These are phyloP conservation scores for Apogon hyalosoma DNA, from an alignment of 2,797 vertebrate species.

Conservation along the genomic window DNA sequence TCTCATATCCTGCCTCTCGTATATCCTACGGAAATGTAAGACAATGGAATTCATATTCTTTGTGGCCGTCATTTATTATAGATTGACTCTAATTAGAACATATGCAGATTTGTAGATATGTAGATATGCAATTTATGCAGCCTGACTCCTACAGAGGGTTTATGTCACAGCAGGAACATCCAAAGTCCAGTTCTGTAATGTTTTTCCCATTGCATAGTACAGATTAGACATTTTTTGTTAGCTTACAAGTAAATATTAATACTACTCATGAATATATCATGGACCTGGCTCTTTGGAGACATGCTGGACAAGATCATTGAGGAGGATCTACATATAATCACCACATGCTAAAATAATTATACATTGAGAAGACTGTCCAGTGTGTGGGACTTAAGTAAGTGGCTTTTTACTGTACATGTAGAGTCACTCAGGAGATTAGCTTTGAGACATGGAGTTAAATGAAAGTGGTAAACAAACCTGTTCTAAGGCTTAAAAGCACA, in stretches of 20 bases:
- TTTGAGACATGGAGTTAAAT: slow-evolving; percentile 10
- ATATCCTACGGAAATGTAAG: not conserved
- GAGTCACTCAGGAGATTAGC: slow-evolving; percentile 44
- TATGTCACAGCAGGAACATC: not conserved
- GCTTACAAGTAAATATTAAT: slow-evolving; percentile 30
- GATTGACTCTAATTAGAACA: no score
- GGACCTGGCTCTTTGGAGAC: slow-evolving; percentile 56
- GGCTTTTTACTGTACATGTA: slow-evolving; percentile 51
- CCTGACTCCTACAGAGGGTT: not conserved
- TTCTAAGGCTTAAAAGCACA: not conserved
- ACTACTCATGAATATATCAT: slow-evolving; percentile 55
- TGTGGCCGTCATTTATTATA: not conserved
- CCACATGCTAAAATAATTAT: slow-evolving; percentile 67
- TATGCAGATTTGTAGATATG: not conserved
- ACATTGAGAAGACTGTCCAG: slow-evolving; percentile 36
- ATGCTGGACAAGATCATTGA: slow-evolving; percentile 58
- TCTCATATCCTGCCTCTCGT: not conserved
- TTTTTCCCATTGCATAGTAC: not conserved
- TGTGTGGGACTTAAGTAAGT: slow-evolving; percentile 21
- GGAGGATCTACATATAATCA: slow-evolving; percentile 66
- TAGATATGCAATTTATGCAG: not conserved
- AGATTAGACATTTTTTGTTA: not conserved
- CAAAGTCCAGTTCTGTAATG: not conserved
- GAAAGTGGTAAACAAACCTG: slow-evolving; percentile 19
- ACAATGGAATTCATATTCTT: not conserved